Evolutionary conservation across 2,113 vertebrate genomes (phyloP), one percentile per base, ranked within the genome.

Genomic region (Nannobrachium achirus): DNA sequence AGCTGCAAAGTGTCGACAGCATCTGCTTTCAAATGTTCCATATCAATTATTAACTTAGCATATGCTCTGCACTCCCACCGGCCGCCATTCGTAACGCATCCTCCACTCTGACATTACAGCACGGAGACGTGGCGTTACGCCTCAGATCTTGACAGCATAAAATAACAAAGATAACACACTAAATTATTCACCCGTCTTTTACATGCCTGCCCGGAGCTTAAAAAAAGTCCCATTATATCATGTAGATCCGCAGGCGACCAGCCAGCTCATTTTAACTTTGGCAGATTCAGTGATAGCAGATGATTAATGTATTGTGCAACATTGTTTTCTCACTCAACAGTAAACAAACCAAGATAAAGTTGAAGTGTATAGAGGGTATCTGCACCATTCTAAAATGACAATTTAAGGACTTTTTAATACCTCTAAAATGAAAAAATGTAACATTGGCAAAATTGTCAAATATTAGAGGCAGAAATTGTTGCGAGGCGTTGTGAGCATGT

Each of bases 131-230:
- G 7, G 48, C 52, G 20, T 56, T 33, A 33, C 25, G 25, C 25
- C 25, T 66, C 44, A 66, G 69, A 68, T 63, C 44, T 44, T 44
- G 58, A 50, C 10, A 63, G 67, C 10, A 49, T 20, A 60, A 71
- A 77, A 63, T 51, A 57, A 69, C 25, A 33, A 33, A 33, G 25
- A 33, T 33, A 41, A 55, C 20, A 6, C 25, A 16, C 71, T 86
- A 52, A 87, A 83, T 86, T 77, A 86, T 88, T 84, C 74, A 84
- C 67, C 57, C 51, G 33, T 68, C 52, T 63, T 61, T 73, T 42
- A 75, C 16, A 56, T 79, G 38, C 13, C 25, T 25, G 20, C 39
- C 10, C 13, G 15, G 63, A 65, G 61, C 25, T 70, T 44, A 8
- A 68, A 59, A 68, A 16, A 42, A 59, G 67, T 66, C 52, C n/a